Evolutionary conservation across 2,888 invertebrate genomes (phyloP), one percentile per base, ranked within the genome.

Genomic region (Scaptomyza caliginosa): DNA sequence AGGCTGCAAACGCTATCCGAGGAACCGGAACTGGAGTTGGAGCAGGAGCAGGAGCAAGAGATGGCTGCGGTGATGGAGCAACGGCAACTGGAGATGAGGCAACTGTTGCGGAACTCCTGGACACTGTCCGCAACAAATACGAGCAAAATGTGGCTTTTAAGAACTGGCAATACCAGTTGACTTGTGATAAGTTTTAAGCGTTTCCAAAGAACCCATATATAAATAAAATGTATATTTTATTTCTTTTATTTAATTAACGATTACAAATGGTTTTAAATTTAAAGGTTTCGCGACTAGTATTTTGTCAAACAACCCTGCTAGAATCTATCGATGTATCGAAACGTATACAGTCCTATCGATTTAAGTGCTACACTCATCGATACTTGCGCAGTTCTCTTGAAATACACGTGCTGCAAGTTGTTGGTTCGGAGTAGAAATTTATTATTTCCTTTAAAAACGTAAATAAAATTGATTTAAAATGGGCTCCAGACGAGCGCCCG

Each of bases 161-260:
- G 79, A 91, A 92, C 87, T 92, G 92, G 92, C 89, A 90, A 74
- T 91, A 92, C 81, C 91, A 92, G 74, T 78, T 92, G 62, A 91
- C 92, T 63, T 91, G 90, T 88, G 90, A 91, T 74, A 90, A 90
- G 73, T 87, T 92, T 62, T 91, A 84, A 79, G 45, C 45, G 34
- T 57, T 64, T 71, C 62, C 69, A 72, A 76, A 76, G 55, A 30
- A 51, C 56, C 39, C 54, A 48, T 7, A 42, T 42, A n/a, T 1
- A 30, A 17, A 36, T n/a, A n/a, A 21, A 19, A 11, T 3, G 21
- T 56, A 52, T 38, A 56, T 54, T 24, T 30, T 17, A 19, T 63
- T 13, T 45, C 8, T 13, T 38, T 2, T 40, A 6, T 13, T 45
- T 13, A 4, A 69, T 45, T 56, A 56, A 57, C 50, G 2, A 28